Evolutionary conservation across 2,113 vertebrate genomes (phyloP), one percentile per base, ranked within the genome.

Genomic region (Ia io): DNA sequence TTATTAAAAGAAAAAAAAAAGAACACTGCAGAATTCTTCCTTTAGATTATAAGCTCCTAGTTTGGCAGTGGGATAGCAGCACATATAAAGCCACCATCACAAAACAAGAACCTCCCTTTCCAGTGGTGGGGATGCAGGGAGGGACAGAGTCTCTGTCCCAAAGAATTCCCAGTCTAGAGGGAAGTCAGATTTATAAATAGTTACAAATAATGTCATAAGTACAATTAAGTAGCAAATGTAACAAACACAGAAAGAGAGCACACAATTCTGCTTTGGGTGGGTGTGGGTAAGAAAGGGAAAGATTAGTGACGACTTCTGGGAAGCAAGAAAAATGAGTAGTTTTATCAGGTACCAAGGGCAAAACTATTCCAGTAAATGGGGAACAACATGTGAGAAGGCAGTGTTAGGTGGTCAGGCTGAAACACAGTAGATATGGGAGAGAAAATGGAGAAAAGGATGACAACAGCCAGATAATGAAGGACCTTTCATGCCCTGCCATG

Each of bases 1-100:
- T 93, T 59, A 84, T 71, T 84, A 42, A 83, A 89, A 95, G n/a
- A 44, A 37, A 85, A 44, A 40, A 44, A 91, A 90, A 76, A 9
- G 49, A 20, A 70, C 8, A 83, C 16, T 76, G 25, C 9, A 42
- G 10, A 73, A 63, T 44, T 17, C 67, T 65, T 40, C 73, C 25
- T 42, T 13, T 84, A 76, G 17, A 47, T 80, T 94, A 49, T 49
- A 84, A 84, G 86, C 67, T 28, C 37, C 70, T 30, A 56, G 65
- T 32, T 71, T 76, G 83, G n/a, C 18, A 53, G 67, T 22, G 28
- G 84, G 25, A 47, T 23, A n/a, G 70, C 0, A 79, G 32, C 47
- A 61, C 28, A 51, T n/a, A 70, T 2, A 32, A 44, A 91, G 22
- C 51, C 83, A 67, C n/a, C 12, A 47, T 12, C 65, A 59, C 30